Conservation (phyloP, 2,113 vertebrate species). For the Zosterops japonicus region DNA sequence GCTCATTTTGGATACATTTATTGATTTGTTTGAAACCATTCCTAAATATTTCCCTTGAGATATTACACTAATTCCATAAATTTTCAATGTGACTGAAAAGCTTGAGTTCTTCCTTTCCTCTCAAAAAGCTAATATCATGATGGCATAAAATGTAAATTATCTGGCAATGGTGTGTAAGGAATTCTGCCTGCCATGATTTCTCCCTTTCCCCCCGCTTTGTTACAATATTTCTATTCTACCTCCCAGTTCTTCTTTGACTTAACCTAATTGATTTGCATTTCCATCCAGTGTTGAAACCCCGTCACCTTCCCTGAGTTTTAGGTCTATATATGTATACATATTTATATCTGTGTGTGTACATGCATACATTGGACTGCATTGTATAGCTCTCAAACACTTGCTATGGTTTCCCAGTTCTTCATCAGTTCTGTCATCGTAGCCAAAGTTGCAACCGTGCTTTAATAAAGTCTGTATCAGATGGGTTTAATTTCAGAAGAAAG, state of each 20-base stretch:
- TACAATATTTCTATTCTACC: background rate
- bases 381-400: background rate
- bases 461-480: background rate
- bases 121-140: constrained; percentile 15
- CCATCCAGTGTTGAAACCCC: background rate
- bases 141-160: constrained; percentile 25
- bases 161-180: background rate
- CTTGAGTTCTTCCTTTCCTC: background rate
- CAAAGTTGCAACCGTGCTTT: background rate
- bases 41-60: constrained; percentile 16
- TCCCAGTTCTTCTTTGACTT: background rate
- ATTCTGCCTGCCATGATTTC: constrained; percentile 7
- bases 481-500: background rate
- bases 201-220: background rate
- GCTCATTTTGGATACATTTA: background rate
- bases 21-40: constrained; percentile 16
- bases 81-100: background rate
- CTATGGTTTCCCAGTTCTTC: background rate
- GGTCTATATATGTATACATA: background rate
- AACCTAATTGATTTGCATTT: background rate
- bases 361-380: background rate
- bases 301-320: background rate
- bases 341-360: background rate
- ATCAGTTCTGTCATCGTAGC: background rate
- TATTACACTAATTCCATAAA: background rate